These are phyloP conservation scores for Chaetogeoica ovagalla DNA, from an alignment of 2,888 invertebrate species.

Conservation along the genomic window DNA sequence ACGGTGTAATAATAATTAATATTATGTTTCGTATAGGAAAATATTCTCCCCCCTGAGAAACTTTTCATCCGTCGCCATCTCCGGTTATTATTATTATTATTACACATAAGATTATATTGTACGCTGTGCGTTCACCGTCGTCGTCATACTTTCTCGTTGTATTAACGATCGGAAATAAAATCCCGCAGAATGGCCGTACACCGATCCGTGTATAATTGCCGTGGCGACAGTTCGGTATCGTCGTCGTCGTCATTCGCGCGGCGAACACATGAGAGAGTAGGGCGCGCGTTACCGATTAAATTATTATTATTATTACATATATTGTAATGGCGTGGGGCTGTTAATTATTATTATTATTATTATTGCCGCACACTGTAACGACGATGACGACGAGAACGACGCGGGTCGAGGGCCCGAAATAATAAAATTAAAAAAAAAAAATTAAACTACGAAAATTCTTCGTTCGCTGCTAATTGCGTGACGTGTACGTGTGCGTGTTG, in stretches of 20 bases:
- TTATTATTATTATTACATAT: no score
- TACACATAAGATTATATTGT: no score
- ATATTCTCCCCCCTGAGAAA: slow-evolving; percentile 47
- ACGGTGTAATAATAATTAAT: background rate
- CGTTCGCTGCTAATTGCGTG: background rate
- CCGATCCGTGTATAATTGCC: slow-evolving; percentile 51
- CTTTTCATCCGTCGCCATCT: slow-evolving; percentile 18
- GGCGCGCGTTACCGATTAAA: slow-evolving; percentile 14
- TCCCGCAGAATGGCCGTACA: slow-evolving; percentile 44
- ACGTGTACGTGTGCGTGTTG: no score
- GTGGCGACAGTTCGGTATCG: slow-evolving; percentile 27
- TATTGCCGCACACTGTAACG: background rate
- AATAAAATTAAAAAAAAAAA: background rate
- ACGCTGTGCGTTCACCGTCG: no score
- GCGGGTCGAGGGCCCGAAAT: no score
- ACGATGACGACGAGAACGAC: background rate
- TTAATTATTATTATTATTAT: slow-evolving; percentile 21
- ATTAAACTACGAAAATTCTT: slow-evolving; percentile 8
- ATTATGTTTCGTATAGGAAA: background rate
- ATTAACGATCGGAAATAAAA: slow-evolving; percentile 52
- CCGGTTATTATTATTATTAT: slow-evolving; percentile 15
- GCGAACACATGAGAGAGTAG: background rate
- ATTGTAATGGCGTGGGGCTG: slow-evolving; percentile 7
- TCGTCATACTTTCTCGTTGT: slow-evolving; percentile 11
- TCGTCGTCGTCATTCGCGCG: background rate